These are phyloP conservation scores for Leucophenga maculata DNA, from an alignment of 2,888 invertebrate species.

Conservation along the genomic window DNA sequence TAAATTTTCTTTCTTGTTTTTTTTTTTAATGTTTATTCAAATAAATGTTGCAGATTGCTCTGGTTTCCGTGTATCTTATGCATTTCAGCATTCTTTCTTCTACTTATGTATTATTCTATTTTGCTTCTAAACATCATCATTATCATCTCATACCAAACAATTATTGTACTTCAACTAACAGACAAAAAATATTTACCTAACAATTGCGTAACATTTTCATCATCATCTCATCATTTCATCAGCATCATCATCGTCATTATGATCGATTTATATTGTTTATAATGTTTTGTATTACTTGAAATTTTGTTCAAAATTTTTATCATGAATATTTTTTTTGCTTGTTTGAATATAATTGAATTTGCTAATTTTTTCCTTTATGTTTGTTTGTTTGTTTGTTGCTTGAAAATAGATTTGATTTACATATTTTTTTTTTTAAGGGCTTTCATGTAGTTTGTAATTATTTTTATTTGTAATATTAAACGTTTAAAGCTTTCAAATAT, in stretches of 20 bases:
- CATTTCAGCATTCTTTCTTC: neutral
- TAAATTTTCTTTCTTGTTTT: neutral
- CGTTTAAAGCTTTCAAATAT: too few relatives aligned
- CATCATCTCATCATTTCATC: too few relatives aligned
- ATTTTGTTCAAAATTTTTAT: neutral
- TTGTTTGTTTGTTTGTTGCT: too few relatives aligned
- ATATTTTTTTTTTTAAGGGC: too few relatives aligned
- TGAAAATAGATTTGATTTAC: too few relatives aligned
- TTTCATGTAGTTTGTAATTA: too few relatives aligned
- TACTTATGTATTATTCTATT: neutral
- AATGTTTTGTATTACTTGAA: neutral
- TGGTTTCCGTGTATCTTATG: neutral
- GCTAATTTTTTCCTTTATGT: too few relatives aligned
- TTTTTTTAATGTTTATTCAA: neutral
- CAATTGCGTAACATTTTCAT: constrained; percentile 2
- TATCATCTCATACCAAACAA: constrained; percentile 16
- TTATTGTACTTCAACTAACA: constrained; percentile 18
- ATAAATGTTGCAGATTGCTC: neutral
- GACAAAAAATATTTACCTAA: constrained; percentile 14
- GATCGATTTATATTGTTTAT: too few relatives aligned
- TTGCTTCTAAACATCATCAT: neutral
- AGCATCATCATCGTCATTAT: neutral
- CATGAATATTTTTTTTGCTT: neutral
- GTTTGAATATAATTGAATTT: neutral
- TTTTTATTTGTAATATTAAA: too few relatives aligned